Conservation (phyloP, 1,140 invertebrate species). For the Grapholita molesta region DNA sequence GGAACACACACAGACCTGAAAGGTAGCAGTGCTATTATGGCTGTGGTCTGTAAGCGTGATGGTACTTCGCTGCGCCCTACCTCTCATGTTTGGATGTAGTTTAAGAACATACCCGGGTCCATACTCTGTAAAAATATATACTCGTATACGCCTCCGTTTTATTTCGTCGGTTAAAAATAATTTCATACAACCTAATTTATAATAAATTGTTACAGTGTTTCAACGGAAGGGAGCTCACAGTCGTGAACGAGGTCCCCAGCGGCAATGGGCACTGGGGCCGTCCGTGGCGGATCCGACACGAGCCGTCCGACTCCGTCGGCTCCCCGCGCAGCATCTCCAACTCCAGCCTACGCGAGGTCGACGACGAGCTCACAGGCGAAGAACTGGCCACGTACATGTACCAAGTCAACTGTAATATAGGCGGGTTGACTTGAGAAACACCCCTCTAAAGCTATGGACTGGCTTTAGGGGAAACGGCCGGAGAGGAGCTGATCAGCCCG, state of each 20-base stretch:
- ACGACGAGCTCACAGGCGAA: slow-evolving; percentile 81
- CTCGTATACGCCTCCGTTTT: too few species aligned
- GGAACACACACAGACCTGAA: too few species aligned
- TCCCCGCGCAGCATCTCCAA: slow-evolving; percentile 82
- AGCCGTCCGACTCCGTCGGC: slow-evolving; percentile 54
- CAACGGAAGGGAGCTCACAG: slow-evolving; percentile 48
- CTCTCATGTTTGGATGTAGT: too few species aligned
- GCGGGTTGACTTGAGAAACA: slow-evolving; percentile 41
- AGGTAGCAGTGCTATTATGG: too few species aligned
- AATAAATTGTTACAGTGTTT: slow-evolving; percentile 49
- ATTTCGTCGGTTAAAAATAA: neutral
- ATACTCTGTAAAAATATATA: too few species aligned
- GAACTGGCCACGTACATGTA: slow-evolving; percentile 83
- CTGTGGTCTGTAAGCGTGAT: too few species aligned
- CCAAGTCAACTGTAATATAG: slow-evolving; percentile 78
- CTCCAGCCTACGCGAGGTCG: slow-evolving; percentile 84
- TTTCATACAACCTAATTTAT: slow-evolving; percentile 4
- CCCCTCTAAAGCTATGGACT: slow-evolving; percentile 14
- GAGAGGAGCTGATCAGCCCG: neutral
- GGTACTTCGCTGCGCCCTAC: too few species aligned
- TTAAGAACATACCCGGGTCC: too few species aligned
- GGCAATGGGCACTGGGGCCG: slow-evolving; percentile 46
- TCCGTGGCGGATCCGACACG: slow-evolving; percentile 36
- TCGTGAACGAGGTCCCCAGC: slow-evolving; percentile 50
- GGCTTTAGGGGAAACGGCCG: neutral